These are phyloP conservation scores for Platyrinchus mystaceus DNA, from an alignment of 2,797 vertebrate species.

Conservation along the genomic window DNA sequence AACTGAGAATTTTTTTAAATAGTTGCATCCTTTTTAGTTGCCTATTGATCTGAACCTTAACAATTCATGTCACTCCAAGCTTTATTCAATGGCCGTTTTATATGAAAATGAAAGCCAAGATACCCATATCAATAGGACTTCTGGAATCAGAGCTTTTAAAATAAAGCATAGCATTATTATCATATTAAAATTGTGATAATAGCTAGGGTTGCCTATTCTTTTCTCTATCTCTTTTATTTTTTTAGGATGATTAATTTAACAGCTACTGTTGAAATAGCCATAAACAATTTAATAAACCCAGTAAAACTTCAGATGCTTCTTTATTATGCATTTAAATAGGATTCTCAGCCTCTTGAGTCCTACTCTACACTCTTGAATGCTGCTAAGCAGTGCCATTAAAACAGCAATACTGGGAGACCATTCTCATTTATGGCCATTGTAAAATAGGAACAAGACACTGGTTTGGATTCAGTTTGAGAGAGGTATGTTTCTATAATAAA, in stretches of 20 bases:
- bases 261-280: constrained; percentile 9
- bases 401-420: background rate
- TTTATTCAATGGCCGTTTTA: background rate
- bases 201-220: background rate
- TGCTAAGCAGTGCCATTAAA: constrained; percentile 56
- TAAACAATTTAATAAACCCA: constrained; percentile 63
- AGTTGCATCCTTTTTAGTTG: constrained; percentile 24
- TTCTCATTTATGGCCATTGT: constrained; percentile 17
- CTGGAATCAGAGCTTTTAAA: constrained; percentile 9
- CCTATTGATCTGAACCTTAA: constrained; percentile 37
- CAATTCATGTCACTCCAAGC: constrained; percentile 5
- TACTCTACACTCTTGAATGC: constrained; percentile 42
- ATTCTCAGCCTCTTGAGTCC: constrained; percentile 41
- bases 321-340: constrained; percentile 55
- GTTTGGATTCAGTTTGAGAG: background rate
- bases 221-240: background rate
- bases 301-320: constrained; percentile 56
- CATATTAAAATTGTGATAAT: background rate
- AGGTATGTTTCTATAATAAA: background rate
- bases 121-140: constrained; percentile 1
- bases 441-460: background rate
- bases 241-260: constrained; percentile 55
- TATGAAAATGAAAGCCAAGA: constrained; percentile 35
- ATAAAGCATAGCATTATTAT: background rate
- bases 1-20: background rate